phyloP scores from a whole-genome alignment of 2,113 vertebrate genomes.

The Tamias sibiricus region DNA sequence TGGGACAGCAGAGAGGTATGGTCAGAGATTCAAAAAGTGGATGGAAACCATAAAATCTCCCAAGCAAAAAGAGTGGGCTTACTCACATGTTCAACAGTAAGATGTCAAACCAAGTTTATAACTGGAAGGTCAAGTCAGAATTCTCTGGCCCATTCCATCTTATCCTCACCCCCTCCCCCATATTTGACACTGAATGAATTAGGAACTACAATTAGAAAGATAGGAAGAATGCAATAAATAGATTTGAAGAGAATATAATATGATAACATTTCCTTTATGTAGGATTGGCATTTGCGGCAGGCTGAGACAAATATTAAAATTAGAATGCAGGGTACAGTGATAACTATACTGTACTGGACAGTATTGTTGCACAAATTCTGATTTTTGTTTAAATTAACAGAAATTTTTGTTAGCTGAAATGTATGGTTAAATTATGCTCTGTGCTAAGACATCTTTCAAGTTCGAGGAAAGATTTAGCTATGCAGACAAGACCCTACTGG shows the following conservation, averaged over 20 bases:
- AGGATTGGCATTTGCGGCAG: neutral
- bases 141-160: neutral
- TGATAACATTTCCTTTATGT: neutral
- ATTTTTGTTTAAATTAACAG: neutral
- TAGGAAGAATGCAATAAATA: neutral
- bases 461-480: neutral
- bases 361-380: neutral
- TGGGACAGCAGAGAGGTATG: too few species aligned
- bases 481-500: neutral
- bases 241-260: neutral
- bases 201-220: neutral
- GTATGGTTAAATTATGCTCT: neutral
- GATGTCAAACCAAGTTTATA: neutral
- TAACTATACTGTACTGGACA: neutral
- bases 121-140: neutral
- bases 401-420: neutral
- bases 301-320: neutral
- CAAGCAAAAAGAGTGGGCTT: neutral
- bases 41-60: neutral
- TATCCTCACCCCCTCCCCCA: neutral
- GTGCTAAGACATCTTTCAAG: neutral
- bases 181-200: neutral
- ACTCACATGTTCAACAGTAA: neutral
- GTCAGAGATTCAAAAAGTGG: neutral
- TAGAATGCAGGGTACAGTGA: neutral